A percentile compares a stretch with the other conserved stretches of the same genome.
phyloP scores from a whole-genome alignment of 2,113 vertebrate species.

The Paradoxurus hermaphroditus region DNA sequence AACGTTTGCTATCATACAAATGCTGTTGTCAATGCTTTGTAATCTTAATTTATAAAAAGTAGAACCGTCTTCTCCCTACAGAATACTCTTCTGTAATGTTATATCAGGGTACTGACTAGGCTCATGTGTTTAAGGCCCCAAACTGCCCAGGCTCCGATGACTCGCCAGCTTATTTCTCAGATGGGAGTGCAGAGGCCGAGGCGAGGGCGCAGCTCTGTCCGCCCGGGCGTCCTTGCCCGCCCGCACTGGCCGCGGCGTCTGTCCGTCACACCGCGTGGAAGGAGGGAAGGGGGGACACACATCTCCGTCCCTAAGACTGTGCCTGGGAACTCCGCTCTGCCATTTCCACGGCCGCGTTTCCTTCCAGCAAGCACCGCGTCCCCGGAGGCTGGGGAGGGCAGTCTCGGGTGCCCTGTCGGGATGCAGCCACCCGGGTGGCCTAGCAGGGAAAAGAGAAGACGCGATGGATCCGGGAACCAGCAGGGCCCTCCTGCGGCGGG shows the following conservation, averaged over 20 bases:
- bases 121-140: not conserved
- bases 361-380: not conserved
- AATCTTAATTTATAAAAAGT: not conserved
- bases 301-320: not conserved
- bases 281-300: not conserved
- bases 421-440: accelerated
- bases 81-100: not conserved
- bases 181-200: too few species aligned
- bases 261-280: too few species aligned
- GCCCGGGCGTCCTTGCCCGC: not conserved
- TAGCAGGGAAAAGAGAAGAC: too few species aligned
- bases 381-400: accelerated
- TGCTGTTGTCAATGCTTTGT: not conserved
- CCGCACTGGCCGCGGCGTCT: not conserved
- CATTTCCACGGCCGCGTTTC: too few species aligned
- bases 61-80: not conserved
- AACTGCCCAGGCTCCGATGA: not conserved
- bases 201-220: too few species aligned
- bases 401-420: too few species aligned
- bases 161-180: too few species aligned
- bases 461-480: not conserved
- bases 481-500: not conserved
- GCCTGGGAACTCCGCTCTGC: not conserved
- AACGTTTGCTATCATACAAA: not conserved
- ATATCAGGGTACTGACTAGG: not conserved